Conservation (phyloP, 2,797 vertebrate genomes). For the Rachycentron canadum region DNA sequence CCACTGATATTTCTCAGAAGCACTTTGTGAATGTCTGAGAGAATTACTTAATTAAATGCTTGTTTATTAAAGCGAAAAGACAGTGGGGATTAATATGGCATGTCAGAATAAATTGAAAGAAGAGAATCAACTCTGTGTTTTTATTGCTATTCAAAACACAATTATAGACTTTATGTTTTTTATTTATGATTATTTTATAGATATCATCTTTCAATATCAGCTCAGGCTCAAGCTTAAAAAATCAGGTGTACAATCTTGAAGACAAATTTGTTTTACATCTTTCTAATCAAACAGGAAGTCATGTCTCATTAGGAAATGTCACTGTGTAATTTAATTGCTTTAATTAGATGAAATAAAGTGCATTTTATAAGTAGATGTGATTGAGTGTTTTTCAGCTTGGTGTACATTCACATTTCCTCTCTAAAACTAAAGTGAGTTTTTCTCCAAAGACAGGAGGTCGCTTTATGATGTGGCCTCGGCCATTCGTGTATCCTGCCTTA, state of each 20-base stretch:
- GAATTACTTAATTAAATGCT: slow-evolving; percentile 52
- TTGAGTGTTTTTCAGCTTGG: slow-evolving; percentile 11
- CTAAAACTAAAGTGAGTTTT: slow-evolving; percentile 55
- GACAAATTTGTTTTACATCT: slow-evolving; percentile 11
- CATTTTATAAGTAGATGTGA: slow-evolving; percentile 7
- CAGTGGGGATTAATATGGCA: slow-evolving; percentile 49
- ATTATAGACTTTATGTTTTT: slow-evolving; percentile 24
- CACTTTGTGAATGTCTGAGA: slow-evolving; percentile 21
- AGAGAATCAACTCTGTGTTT: slow-evolving; percentile 9
- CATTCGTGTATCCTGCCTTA: slow-evolving; percentile 83
- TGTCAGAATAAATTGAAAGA: slow-evolving; percentile 41
- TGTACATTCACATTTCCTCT: slow-evolving; percentile 42
- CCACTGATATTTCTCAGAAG: slow-evolving; percentile 20
- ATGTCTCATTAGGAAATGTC: slow-evolving; percentile 7
- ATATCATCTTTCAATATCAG: neutral
- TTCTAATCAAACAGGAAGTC: slow-evolving; percentile 25
- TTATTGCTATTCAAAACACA: slow-evolving; percentile 27
- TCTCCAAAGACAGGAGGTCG: slow-evolving; percentile 50
- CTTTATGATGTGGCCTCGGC: slow-evolving; percentile 72
- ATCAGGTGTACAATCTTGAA: neutral
- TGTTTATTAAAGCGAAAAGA: slow-evolving; percentile 59
- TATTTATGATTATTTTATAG: neutral
- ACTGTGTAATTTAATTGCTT: slow-evolving; percentile 17
- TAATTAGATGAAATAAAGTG: slow-evolving; percentile 18
- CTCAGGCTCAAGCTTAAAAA: neutral